phyloP scores from a whole-genome alignment of 2,888 invertebrate genomes.

The Teleogryllus oceanicus region DNA sequence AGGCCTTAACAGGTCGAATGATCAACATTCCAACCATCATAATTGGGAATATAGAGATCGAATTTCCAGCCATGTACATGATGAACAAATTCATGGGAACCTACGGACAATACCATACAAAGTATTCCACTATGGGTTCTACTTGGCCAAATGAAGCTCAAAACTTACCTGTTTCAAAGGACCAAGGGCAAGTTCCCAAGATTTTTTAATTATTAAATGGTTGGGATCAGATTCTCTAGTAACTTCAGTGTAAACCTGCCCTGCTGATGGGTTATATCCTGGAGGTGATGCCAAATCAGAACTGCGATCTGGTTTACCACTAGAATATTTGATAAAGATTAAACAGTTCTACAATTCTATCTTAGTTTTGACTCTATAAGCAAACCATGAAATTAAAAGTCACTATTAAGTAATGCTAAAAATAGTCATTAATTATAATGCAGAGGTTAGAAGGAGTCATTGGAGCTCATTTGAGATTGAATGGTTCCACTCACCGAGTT shows the following conservation, averaged over 20 bases:
- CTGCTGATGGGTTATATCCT: conserved; percentile 73
- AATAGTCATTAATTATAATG: too few relatives aligned
- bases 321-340: conserved; percentile 29
- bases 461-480: too few relatives aligned
- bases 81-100: conserved; percentile 98
- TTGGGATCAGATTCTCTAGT: conserved; percentile 79
- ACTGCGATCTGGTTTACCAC: conserved; percentile 41
- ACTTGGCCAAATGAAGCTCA: too few relatives aligned
- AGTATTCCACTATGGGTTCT: too few relatives aligned
- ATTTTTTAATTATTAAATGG: conserved; percentile 84
- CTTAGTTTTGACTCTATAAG: not conserved
- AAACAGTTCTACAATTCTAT: not conserved
- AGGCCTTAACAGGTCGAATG: conserved; percentile 90
- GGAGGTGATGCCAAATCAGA: conserved; percentile 65
- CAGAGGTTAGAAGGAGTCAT: too few relatives aligned
- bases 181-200: conserved; percentile 94
- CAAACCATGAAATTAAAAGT: not conserved
- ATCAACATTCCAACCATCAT: conserved; percentile 99
- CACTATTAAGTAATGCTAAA: too few relatives aligned
- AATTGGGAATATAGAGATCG: conserved; percentile 98
- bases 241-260: conserved; percentile 70
- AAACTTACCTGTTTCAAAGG: conserved; percentile 83
- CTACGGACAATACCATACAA: conserved; percentile 42
- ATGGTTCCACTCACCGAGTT: conserved; percentile 48
- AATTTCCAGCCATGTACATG: conserved; percentile 99